A percentile compares a stretch with the other conserved stretches of the same genome.
Conservation (phyloP, 2,113 vertebrate species). For the Eira barbara region DNA sequence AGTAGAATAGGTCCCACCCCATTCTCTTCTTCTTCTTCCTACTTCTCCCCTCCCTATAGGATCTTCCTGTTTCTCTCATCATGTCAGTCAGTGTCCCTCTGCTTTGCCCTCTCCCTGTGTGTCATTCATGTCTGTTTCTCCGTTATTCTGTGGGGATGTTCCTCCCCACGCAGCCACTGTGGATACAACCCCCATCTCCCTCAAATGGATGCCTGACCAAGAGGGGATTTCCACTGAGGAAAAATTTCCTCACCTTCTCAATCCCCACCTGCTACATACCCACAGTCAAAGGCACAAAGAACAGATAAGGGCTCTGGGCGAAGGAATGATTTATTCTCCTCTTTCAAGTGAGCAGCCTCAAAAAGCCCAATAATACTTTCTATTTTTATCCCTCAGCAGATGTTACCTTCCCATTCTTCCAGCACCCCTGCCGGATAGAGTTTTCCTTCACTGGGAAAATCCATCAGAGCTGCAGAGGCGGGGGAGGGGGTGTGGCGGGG, state of each 20-base stretch:
- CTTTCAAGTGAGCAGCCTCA: conserved; percentile 71
- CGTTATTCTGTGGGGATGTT: not conserved
- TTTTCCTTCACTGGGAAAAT: conserved; percentile 4
- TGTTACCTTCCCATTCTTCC: conserved; percentile 39
- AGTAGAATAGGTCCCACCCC: not conserved
- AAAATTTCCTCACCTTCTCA: not conserved
- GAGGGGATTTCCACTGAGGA: conserved; percentile 65
- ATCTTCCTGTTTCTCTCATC: not conserved
- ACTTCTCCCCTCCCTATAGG: not conserved
- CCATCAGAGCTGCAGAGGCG: not conserved
- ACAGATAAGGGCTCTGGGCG: conserved; percentile 57
- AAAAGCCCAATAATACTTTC: conserved; percentile 51
- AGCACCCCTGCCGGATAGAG: not conserved
- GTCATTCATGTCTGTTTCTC: not conserved
- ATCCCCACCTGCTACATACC: conserved; percentile 41
- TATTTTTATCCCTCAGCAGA: conserved; percentile 67
- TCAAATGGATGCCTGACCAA: not conserved
- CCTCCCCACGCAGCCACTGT: not conserved
- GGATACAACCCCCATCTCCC: not conserved
- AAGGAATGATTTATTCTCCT: conserved; percentile 68
- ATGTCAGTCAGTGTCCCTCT: not conserved
- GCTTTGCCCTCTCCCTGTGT: not conserved
- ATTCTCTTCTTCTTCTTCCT: not conserved
- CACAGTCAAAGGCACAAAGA: conserved; percentile 31
- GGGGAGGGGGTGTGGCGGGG: no score